Base-by-base conservation (phyloP, 2,888 invertebrate species). In the Platerodrilus igneus region DNA sequence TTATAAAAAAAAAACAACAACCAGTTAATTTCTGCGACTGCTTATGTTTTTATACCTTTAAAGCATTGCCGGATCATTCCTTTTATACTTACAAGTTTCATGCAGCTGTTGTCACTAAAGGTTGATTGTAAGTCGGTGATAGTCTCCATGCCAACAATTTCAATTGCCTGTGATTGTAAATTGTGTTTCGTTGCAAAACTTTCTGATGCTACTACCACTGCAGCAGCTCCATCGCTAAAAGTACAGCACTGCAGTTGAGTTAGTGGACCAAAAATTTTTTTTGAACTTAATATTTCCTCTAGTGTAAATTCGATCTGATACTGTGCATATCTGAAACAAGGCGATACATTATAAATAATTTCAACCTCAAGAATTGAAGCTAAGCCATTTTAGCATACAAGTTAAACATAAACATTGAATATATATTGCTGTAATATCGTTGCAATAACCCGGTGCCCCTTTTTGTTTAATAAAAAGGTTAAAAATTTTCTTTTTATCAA, bases 181-280 rank as follows among this genome's bases (percentile, higher is more conserved):
- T 85, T 83, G 59, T 91, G 84, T 18, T 77, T 75, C 41, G 76
- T 78, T 1, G 99, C 93, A 64, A 94, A 97, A 7, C 83, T 81
- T 69, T 96, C 95, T 5, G 87, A 91, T 47, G 85, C 93, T 21
- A 99, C 59, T 41, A 99, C 77, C 0, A 86, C 95, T 11, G 95
- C 94, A 14, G 92, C 97, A 0, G 93, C 81, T 8, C 97, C 99
- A 69, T 99, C 95, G 25, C 95, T 96, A 0, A 97, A 99, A 1
- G 97, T 97, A 62, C 95, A 96, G 67, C 99, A 99, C 64, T 96
- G 94, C 7, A 97, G 73, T 64, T 96, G 95, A 1, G 97, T 99
- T 26, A 99, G 72, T 0, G 92, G 90, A 2, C 89, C 92, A 68
- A 85, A 90, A 48, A 99, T 81, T 60, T 77, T 76, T 9, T 90